These are phyloP conservation scores for Scotopteryx bipunctaria DNA, from an alignment of 2,888 invertebrate species.

Conservation along the genomic window DNA sequence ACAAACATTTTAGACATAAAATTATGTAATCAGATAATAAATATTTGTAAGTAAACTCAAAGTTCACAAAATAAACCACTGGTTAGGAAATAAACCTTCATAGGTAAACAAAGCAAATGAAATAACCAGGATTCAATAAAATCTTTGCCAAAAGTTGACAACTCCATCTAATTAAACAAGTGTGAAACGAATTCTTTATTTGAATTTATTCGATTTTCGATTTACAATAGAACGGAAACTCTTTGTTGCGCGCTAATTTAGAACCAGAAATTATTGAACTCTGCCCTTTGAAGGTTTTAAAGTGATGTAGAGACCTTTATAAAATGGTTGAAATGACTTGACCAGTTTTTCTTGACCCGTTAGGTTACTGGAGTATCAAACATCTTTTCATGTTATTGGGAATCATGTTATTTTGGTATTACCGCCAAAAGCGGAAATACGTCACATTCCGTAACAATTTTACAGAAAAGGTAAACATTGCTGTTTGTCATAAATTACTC, in stretches of 20 bases:
- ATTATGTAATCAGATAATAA: too few species aligned
- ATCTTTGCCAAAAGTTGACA: conserved; percentile 35
- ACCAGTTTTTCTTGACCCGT: conserved; percentile 7
- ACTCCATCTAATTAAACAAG: conserved; percentile 54
- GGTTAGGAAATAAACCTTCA: too few species aligned
- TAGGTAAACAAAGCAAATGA: too few species aligned
- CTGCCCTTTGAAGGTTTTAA: background rate
- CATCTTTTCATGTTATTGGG: background rate
- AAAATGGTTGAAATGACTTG: background rate
- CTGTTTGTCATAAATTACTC: conserved; percentile 14
- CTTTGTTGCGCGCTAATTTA: conserved; percentile 40
- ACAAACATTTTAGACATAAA: too few species aligned
- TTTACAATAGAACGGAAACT: conserved; percentile 54
- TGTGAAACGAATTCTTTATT: conserved; percentile 59
- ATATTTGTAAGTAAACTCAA: too few species aligned
- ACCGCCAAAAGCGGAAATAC: conserved; percentile 25
- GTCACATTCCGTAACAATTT: conserved; percentile 20
- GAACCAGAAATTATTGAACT: conserved; percentile 28
- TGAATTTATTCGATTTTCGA: conserved; percentile 50
- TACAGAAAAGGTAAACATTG: conserved; percentile 14
- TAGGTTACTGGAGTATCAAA: background rate
- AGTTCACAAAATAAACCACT: too few species aligned
- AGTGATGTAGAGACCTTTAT: conserved; percentile 5
- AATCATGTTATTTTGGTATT: conserved; percentile 12
- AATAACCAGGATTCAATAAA: too few species aligned